These are phyloP conservation scores for Lasioglossum oenotherae DNA, from an alignment of 2,888 invertebrate genomes.

Conservation along the genomic window DNA sequence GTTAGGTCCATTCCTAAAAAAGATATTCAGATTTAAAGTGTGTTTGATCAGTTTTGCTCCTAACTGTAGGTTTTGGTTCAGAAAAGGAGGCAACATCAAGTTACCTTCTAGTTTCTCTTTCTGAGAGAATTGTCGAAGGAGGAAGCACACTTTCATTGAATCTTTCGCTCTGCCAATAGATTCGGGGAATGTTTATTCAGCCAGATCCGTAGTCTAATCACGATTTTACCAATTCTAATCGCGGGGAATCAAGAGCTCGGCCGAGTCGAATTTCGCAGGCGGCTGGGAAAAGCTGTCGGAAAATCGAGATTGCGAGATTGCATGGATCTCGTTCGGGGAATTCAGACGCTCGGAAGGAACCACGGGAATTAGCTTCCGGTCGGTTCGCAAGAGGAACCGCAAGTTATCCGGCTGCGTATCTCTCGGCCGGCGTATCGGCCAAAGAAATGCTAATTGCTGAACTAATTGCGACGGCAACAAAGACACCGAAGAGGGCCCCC, in stretches of 20 bases:
- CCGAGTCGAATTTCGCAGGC: not conserved
- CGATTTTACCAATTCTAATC: not conserved
- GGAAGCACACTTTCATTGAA: no score
- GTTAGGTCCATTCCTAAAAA: no score
- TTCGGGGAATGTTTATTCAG: not conserved
- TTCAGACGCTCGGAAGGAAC: not conserved
- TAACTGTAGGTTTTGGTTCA: no score
- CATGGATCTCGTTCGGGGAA: not conserved
- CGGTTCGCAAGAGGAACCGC: not conserved
- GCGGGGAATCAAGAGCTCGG: not conserved
- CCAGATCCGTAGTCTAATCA: not conserved
- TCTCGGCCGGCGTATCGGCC: constrained; percentile 23
- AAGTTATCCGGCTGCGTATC: constrained; percentile 32
- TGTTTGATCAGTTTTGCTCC: no score
- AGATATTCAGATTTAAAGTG: no score
- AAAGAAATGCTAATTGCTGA: constrained; percentile 63
- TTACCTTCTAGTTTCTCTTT: no score
- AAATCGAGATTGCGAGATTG: constrained; percentile 9
- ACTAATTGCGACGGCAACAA: constrained; percentile 59
- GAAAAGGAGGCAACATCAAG: no score
- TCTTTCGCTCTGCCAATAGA: not conserved
- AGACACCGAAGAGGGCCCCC: constrained; percentile 44
- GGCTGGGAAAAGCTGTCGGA: not conserved
- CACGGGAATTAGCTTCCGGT: not conserved
- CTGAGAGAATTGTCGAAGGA: no score